A percentile compares a stretch with the other conserved stretches of the same genome.
Evolutionary conservation across 2,797 vertebrate species (phyloP).

Genomic region (Adrianichthys oophorus): DNA sequence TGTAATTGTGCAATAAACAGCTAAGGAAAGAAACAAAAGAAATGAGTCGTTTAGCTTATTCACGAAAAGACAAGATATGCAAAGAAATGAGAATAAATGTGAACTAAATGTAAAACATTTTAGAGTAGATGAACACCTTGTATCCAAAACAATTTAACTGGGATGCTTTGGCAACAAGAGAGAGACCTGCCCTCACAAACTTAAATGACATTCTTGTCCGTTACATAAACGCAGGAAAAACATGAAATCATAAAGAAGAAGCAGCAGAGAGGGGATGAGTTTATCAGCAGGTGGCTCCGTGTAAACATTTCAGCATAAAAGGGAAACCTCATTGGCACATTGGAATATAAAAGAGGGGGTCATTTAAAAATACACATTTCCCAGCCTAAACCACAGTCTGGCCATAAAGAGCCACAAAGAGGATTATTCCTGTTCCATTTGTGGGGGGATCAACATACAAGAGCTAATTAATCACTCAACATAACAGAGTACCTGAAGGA

Average conservation of each 20-base stretch:
- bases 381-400: too few species aligned
- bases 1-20: constrained; percentile 55
- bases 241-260: too few species aligned
- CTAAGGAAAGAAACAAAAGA: constrained; percentile 9
- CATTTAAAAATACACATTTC: constrained; percentile 7
- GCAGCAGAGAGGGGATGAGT: not conserved
- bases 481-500: constrained; percentile 5
- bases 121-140: not conserved
- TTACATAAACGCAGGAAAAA: too few species aligned
- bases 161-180: not conserved
- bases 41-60: constrained; percentile 58
- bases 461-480: too few species aligned
- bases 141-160: not conserved
- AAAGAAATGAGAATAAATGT: not conserved
- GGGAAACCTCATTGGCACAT: not conserved
- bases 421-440: too few species aligned
- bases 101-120: not conserved
- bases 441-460: too few species aligned
- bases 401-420: too few species aligned
- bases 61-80: constrained; percentile 10
- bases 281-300: not conserved
- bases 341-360: constrained; percentile 33
- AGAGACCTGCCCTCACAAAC: constrained; percentile 75
- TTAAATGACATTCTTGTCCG: constrained; percentile 7
- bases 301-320: constrained; percentile 18